Base-by-base conservation (phyloP, 2,113 vertebrate species). In the Sterrhoptilus dennistouni region DNA sequence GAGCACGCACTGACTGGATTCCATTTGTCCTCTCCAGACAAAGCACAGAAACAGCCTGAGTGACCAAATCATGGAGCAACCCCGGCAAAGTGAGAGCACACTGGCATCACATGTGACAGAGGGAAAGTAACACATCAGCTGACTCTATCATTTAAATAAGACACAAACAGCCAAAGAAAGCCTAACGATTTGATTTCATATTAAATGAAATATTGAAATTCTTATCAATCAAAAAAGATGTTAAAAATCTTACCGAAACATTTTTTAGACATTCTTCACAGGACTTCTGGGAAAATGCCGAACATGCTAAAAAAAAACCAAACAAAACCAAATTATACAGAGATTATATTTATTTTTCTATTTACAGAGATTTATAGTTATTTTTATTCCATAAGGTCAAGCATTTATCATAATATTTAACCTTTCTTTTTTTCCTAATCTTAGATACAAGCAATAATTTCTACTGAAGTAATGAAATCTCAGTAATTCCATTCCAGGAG, bases 181-280 rank as follows among this genome's bases (percentile, higher is more conserved):
- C 6, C 2, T 6, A 69, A 36, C 11, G 61, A 25, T 5, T 5
- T 56, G 9, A 36, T 28, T 71, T 59, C 19, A 24, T 9, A 70
- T 22, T n/a, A 80, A 35, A 23, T 7, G 3, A 38, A 38, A 38
- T 38, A 38, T 12, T 38, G 11, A 50, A 65, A 64, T 54, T 60
- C 12, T 59, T 18, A 61, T 44, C 11, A 59, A 21, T 25, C 24
- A 65, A 35, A 92, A 89, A 82, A 45, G 14, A 29, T 15, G 8
- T 5, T 56, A 59, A 72, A 63, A 82, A 76, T 50, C 97, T 97
- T 95, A 98, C 97, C 74, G 78, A 83, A 66, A 97, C 96, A 70
- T 97, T 97, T 81, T 50, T 96, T 20, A 97, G 79, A 80, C 97
- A 98, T 74, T 97, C 94, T 25, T 98, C 97, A 85, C 97, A 98